Conservation (phyloP, 1,140 invertebrate genomes). For the Luehdorfia chinensis region DNA sequence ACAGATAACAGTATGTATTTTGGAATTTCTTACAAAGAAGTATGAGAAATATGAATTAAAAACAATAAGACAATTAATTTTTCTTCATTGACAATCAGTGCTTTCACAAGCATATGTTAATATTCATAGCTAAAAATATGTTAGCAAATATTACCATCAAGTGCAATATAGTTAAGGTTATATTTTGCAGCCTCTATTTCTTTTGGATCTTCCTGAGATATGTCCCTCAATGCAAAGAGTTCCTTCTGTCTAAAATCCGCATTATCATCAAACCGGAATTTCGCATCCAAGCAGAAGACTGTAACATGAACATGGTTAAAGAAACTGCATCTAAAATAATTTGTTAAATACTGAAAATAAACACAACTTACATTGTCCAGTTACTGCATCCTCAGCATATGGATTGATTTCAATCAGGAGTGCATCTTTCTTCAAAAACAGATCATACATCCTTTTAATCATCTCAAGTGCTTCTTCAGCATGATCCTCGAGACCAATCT, state of each 20-base stretch:
- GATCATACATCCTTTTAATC: conserved; percentile 91
- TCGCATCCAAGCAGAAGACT: conserved; percentile 97
- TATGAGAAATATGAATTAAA: too few relatives aligned
- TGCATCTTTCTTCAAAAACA: conserved; percentile 95
- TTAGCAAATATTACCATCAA: conserved; percentile 96
- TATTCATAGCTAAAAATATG: too few relatives aligned
- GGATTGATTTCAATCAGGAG: conserved; percentile 97
- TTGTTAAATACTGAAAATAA: too few relatives aligned
- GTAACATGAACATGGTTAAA: conserved; percentile 31
- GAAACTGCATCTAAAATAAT: too few relatives aligned
- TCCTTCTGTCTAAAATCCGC: conserved; percentile 96
- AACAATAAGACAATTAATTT: too few relatives aligned
- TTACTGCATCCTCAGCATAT: conserved; percentile 92
- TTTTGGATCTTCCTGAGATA: conserved; percentile 94
- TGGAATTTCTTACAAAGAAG: too few relatives aligned
- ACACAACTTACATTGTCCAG: conserved; percentile 87
- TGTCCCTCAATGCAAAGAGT: conserved; percentile 91
- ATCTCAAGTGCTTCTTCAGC: conserved; percentile 87
- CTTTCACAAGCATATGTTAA: too few relatives aligned
- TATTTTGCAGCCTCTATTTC: conserved; percentile 95
- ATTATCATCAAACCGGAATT: conserved; percentile 97
- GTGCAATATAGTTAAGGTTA: conserved; percentile 97
- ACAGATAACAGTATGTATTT: too few relatives aligned
- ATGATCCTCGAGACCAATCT: conserved; percentile 88
- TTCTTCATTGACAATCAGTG: too few relatives aligned